phyloP scores from a whole-genome alignment of 1,140 invertebrate genomes.

The Macrotrachela quadricornifera region DNA sequence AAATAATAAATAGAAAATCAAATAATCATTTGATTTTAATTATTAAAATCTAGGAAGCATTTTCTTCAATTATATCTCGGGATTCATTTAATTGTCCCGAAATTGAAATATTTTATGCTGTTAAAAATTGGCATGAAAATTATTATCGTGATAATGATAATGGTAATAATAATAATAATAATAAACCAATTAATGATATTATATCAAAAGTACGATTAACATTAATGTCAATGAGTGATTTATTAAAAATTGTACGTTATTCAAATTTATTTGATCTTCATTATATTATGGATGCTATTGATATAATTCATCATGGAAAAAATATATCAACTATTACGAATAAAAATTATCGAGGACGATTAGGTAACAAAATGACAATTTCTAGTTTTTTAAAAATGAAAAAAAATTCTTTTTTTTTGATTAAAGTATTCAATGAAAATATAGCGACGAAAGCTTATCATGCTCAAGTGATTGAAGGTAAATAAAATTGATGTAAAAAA shows the following conservation, averaged over 20 bases:
- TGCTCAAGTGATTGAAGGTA: constrained; percentile 36
- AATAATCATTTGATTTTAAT: constrained; percentile 20
- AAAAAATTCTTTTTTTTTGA: too few species aligned
- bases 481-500: too few species aligned
- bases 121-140: constrained; percentile 54
- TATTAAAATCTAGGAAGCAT: constrained; percentile 22
- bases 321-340: too few species aligned
- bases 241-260: constrained; percentile 63
- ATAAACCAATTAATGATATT: constrained; percentile 11
- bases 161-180: too few species aligned
- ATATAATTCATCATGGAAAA: too few species aligned
- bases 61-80: constrained; percentile 53
- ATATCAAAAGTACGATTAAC: constrained; percentile 48
- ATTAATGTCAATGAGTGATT: constrained; percentile 60
- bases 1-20: too few species aligned
- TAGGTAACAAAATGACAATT: too few species aligned
- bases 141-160: constrained; percentile 44
- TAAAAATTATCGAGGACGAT: too few species aligned
- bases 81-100: constrained; percentile 88
- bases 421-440: too few species aligned
- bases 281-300: constrained; percentile 75
- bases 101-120: constrained; percentile 74
- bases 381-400: too few species aligned
- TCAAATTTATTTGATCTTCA: constrained; percentile 63
- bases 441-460: constrained; percentile 52